Evolutionary conservation across 2,113 vertebrate genomes (phyloP).

Genomic region (Chloroceryle aenea): DNA sequence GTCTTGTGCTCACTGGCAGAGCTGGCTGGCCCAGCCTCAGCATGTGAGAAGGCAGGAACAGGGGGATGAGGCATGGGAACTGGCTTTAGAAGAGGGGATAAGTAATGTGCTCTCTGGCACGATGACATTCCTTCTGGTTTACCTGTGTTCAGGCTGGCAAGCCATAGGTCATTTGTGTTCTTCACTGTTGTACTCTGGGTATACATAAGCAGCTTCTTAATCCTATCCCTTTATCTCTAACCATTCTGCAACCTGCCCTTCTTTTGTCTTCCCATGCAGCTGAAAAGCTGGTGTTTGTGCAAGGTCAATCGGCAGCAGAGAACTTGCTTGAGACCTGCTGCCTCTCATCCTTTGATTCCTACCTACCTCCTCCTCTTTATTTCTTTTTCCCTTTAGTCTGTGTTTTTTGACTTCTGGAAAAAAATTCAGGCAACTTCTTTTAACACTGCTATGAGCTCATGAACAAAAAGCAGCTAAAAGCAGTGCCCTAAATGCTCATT

Average conservation of each 20-base stretch:
- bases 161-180: background rate
- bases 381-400: background rate
- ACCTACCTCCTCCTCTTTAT: background rate
- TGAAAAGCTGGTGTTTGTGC: background rate
- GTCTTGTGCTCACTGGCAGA: background rate
- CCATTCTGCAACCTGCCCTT: background rate
- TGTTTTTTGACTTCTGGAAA: background rate
- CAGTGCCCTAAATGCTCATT: background rate
- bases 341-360: background rate
- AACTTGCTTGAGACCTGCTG: background rate
- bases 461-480: background rate
- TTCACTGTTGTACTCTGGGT: background rate
- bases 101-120: background rate
- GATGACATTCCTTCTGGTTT: background rate
- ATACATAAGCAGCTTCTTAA: background rate
- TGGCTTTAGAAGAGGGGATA: background rate
- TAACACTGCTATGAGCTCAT: rapidly evolving
- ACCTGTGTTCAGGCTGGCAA: background rate
- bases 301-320: background rate
- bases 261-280: background rate
- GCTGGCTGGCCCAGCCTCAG: background rate
- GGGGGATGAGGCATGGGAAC: background rate
- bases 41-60: background rate
- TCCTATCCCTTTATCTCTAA: background rate
- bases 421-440: background rate